Percentiles rank a stretch among this genome's conserved stretches.
phyloP scores from a whole-genome alignment of 1,140 invertebrate species.

The Mycetomoellerius zeteki region DNA sequence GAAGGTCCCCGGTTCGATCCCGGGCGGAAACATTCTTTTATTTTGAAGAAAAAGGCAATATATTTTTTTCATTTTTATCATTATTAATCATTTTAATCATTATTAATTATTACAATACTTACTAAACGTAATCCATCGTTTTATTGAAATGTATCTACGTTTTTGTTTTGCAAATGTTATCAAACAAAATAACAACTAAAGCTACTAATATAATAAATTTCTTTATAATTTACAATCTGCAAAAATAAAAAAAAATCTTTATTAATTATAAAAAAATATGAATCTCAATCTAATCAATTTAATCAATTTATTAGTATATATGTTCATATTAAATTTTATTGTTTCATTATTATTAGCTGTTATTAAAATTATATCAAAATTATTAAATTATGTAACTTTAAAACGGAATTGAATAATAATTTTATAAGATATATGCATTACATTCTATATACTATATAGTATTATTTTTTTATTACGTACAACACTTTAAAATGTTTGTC shows the following conservation, averaged over 20 bases:
- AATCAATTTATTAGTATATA: neutral
- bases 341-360: neutral
- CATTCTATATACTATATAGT: neutral
- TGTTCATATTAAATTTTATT: neutral
- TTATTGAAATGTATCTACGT: neutral
- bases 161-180: neutral
- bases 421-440: neutral
- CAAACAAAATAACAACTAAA: neutral
- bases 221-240: neutral
- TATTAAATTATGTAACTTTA: neutral
- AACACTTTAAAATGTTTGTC: neutral
- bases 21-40: constrained; percentile 41
- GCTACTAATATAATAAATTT: neutral
- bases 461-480: neutral
- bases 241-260: neutral
- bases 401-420: neutral
- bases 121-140: neutral
- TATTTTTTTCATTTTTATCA: neutral
- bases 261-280: neutral
- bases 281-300: neutral
- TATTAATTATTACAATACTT: neutral
- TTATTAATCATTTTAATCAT: neutral
- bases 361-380: neutral
- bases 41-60: neutral
- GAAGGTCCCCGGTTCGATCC: constrained; percentile 45